A percentile compares a stretch with the other conserved stretches of the same genome.
phyloP scores from a whole-genome alignment of 2,113 vertebrate species.

The Rissa tridactyla region DNA sequence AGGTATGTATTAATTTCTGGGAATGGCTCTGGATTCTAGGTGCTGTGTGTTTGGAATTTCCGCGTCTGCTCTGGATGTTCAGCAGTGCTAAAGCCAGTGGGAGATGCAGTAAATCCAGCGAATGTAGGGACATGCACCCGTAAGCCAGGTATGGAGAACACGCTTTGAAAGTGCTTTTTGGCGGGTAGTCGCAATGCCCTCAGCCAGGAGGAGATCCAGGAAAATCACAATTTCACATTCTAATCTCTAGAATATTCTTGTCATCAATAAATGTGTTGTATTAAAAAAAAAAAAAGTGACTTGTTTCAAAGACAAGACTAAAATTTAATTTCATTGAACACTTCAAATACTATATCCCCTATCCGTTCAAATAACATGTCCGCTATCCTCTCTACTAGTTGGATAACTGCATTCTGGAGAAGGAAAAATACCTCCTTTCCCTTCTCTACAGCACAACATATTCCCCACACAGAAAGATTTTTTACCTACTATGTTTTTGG shows the following conservation, averaged over 20 bases:
- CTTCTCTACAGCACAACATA: background rate
- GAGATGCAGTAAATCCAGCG: background rate
- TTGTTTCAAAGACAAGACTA: background rate
- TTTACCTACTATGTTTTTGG: background rate
- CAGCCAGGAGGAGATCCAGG: background rate
- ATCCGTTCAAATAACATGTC: background rate
- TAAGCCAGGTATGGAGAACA: background rate
- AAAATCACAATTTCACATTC: background rate
- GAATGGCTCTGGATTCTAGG: background rate
- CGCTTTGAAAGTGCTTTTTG: background rate
- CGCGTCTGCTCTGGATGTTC: background rate
- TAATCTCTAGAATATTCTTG: background rate
- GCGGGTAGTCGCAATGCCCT: background rate
- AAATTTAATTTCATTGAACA: background rate
- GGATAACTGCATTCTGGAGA: background rate
- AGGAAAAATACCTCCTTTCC: background rate
- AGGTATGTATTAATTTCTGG: background rate
- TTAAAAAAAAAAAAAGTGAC: too few species aligned
- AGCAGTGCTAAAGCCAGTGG: background rate
- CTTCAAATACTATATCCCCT: background rate
- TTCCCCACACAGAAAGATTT: background rate
- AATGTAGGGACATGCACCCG: background rate
- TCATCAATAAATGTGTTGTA: background rate
- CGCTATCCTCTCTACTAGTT: background rate
- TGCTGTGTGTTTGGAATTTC: background rate